These are phyloP conservation scores for Epiblema foenella DNA, from an alignment of 2,888 invertebrate genomes.

Conservation along the genomic window DNA sequence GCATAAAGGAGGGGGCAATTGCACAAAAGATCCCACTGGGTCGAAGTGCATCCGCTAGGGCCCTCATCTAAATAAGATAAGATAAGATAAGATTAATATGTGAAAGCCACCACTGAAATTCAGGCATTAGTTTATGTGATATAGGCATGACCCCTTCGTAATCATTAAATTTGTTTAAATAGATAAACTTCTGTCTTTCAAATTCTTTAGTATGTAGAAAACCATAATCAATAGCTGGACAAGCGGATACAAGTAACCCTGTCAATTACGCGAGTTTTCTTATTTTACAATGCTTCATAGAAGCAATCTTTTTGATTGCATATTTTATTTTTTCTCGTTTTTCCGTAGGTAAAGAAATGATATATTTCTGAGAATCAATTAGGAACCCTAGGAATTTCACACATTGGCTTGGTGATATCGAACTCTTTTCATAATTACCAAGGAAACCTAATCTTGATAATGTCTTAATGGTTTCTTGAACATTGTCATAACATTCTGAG, in stretches of 20 bases:
- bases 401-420: background rate
- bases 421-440: background rate
- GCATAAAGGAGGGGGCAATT: too few species aligned
- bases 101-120: background rate
- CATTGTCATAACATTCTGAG: conserved; percentile 36
- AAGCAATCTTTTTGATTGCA: background rate
- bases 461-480: conserved; percentile 4
- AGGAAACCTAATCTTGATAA: conserved; percentile 31
- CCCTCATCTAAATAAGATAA: too few species aligned
- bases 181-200: conserved; percentile 24
- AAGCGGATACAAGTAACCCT: conserved; percentile 24
- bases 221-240: conserved; percentile 18
- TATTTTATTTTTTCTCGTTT: conserved; percentile 14
- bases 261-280: conserved; percentile 25
- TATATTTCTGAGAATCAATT: conserved; percentile 27
- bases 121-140: background rate
- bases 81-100: too few species aligned
- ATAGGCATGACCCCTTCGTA: background rate
- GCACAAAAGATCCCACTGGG: too few species aligned
- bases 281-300: conserved; percentile 1
- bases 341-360: background rate
- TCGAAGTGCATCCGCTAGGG: too few species aligned
- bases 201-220: conserved; percentile 34
- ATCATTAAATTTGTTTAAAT: background rate
- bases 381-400: conserved; percentile 9